Evolutionary conservation across 2,888 invertebrate species (phyloP), one percentile per base, ranked within the genome.

Genomic region (Lordiphosa andalusiaca): DNA sequence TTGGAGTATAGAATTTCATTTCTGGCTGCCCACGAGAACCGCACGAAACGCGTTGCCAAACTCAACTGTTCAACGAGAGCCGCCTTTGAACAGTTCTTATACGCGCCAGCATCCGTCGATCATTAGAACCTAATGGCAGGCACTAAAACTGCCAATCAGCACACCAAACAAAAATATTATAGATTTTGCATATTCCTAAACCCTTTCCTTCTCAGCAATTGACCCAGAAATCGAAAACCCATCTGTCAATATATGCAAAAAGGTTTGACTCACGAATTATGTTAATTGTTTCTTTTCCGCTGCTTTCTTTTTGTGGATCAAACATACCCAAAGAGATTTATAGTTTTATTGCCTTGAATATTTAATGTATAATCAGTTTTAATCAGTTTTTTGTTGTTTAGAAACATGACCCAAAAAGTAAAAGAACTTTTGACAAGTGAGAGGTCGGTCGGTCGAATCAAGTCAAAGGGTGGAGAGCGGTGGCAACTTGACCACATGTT

Each of bases 31-130:
- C 25, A 44, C 48, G 67, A 57, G 69, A 64, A 82, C 76, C 78
- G 65, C 69, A 64, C 78, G 53, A 64, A 67, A 5, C 68, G 71
- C 73, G 41, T 42, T 55, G 21, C 47, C 39, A 68, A 64, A 49
- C 37, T 35, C 35, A 68, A 87, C 87, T 87, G 76, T 54, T 56
- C 51, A 68, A 58, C 50, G 71, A 71, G 69, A 67, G 61, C 49
- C 16, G 21, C 50, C 56, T 35, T 48, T 55, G 62, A 78, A 76
- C 67, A 59, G 68, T 71, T 82, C 84, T 87, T 87, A 87, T 86
- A 87, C 69, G 69, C 68, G 36, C 49, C 60, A 16, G 50, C 40
- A 40, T 51, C 44, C 44, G 39, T 51, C 30, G 19, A 54, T 41
- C 53, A 54, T 62, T 64, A 42, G 21, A 59, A 61, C 51, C 53